Percentiles rank a stretch among this genome's conserved stretches.
Conservation (phyloP, 2,888 invertebrate genomes). For the Syritta pipiens region DNA sequence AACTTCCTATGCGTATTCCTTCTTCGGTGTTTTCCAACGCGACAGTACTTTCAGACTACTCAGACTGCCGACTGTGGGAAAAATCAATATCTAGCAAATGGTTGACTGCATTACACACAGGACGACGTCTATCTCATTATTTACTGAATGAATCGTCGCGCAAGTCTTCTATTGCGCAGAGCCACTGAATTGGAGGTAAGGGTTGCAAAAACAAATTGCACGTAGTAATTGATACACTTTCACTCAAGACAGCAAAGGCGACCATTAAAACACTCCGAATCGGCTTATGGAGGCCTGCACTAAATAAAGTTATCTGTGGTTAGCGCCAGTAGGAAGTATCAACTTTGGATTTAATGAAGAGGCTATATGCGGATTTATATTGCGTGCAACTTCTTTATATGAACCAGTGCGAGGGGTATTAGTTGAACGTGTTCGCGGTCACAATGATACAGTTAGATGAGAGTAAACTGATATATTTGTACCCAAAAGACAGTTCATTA, state of each 20-base stretch:
- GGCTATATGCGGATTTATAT: constrained; percentile 5
- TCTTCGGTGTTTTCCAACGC: constrained; percentile 11
- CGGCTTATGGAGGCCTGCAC: background rate
- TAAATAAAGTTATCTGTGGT: constrained; percentile 34
- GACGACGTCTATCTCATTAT: constrained; percentile 34
- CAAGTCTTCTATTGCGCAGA: constrained; percentile 40
- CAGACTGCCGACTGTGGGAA: constrained; percentile 18
- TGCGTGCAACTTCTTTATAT: background rate
- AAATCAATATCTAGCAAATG: constrained; percentile 52
- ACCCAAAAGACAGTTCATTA: constrained; percentile 3
- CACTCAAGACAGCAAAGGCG: too few species aligned
- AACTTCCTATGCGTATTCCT: background rate
- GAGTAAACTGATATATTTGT: constrained; percentile 7
- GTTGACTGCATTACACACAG: constrained; percentile 17
- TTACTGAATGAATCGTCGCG: constrained; percentile 33
- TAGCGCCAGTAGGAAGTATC: constrained; percentile 37
- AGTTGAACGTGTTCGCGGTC: constrained; percentile 14
- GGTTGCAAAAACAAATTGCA: constrained; percentile 13
- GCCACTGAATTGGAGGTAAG: constrained; percentile 29
- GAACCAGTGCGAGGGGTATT: background rate
- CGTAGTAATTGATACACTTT: constrained; percentile 26
- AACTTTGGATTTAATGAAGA: background rate
- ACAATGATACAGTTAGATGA: constrained; percentile 13
- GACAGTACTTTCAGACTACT: constrained; percentile 42
- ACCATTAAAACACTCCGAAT: background rate